A percentile compares a stretch with the other conserved stretches of the same genome.
These are phyloP conservation scores for Anolis apletophallus DNA, from an alignment of 2,797 vertebrate species.

Conservation along the genomic window DNA sequence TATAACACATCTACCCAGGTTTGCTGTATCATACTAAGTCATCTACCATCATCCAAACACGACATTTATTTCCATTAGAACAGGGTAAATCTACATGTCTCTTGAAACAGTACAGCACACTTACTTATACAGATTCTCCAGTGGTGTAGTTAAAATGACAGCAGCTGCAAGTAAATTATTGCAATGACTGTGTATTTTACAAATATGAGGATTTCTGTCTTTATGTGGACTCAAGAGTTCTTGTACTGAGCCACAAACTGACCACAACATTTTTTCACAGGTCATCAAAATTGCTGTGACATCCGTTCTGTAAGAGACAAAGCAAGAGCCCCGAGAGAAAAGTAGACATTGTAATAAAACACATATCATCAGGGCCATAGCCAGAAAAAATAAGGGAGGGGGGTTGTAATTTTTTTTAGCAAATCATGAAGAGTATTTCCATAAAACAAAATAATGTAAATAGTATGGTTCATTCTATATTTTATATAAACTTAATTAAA, in stretches of 20 bases:
- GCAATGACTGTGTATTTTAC: constrained; percentile 89
- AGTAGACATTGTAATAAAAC: neutral
- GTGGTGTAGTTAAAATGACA: constrained; percentile 85
- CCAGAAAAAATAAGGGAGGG: no score
- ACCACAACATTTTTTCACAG: constrained; percentile 91
- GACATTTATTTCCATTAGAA: neutral
- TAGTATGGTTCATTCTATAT: no score
- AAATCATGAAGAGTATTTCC: no score
- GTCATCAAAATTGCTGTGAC: constrained; percentile 88
- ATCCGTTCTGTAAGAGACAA: constrained; percentile 82
- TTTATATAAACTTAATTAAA: no score
- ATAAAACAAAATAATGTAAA: no score
- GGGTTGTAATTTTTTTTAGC: no score
- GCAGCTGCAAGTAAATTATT: constrained; percentile 87
- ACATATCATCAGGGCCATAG: no score
- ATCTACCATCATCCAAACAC: neutral
- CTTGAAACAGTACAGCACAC: constrained; percentile 66
- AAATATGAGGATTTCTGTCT: constrained; percentile 78
- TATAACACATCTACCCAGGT: neutral
- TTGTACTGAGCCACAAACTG: constrained; percentile 83
- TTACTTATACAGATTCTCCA: constrained; percentile 87
- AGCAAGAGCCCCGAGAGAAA: constrained; percentile 44
- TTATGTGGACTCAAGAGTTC: constrained; percentile 79
- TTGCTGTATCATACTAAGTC: neutral
- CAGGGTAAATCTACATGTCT: constrained; percentile 30